Conservation (phyloP, 1,140 invertebrate species). For the Ceratitis capitata region DNA sequence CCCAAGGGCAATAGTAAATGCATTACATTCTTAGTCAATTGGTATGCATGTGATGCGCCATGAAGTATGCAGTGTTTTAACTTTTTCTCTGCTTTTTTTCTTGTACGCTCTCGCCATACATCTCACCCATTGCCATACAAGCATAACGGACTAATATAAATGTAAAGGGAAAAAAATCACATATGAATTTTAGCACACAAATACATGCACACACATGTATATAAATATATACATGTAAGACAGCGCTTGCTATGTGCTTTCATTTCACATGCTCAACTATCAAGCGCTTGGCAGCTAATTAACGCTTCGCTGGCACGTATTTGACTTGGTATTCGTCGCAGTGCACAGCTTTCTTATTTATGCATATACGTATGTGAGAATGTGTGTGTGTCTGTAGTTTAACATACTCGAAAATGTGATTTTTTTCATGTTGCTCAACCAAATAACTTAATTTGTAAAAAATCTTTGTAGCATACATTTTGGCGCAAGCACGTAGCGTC, state of each 20-base stretch:
- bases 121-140: neutral
- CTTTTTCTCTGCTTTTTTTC: neutral
- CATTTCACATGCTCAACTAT: neutral
- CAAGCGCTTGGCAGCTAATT: slow-evolving; percentile 36
- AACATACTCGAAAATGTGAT: neutral
- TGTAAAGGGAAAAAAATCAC: neutral
- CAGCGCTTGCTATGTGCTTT: neutral
- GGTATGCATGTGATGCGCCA: neutral
- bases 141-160: neutral
- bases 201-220: neutral
- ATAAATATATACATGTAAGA: neutral
- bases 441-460: slow-evolving; percentile 29
- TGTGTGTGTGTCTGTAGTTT: too few species aligned
- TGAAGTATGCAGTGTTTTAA: neutral
- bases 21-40: neutral
- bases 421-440: neutral
- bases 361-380: neutral
- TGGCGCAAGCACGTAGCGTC: neutral
- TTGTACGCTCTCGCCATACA: neutral
- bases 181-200: too few species aligned
- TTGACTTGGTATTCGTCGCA: neutral
- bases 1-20: neutral
- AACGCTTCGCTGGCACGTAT: slow-evolving; percentile 32
- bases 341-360: neutral
- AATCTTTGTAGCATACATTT: neutral